These are phyloP conservation scores for Pteria penguin DNA, from an alignment of 2,888 invertebrate species.

Conservation along the genomic window DNA sequence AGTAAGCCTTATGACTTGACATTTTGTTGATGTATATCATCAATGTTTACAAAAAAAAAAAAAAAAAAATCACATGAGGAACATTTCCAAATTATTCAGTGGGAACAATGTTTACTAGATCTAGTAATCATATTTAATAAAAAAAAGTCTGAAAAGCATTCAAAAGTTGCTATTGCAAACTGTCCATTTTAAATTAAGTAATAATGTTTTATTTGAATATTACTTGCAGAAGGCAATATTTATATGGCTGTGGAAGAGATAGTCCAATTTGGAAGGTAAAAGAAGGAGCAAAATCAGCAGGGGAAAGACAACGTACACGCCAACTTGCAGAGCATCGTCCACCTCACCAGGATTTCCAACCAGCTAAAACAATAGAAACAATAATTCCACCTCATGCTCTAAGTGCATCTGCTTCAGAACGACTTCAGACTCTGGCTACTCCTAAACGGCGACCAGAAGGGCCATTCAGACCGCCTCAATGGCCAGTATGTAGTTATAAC, in stretches of 20 bases:
- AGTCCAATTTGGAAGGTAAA: constrained; percentile 61
- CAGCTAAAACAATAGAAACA: constrained; percentile 62
- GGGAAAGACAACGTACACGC: constrained; percentile 51
- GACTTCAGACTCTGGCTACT: constrained; percentile 61
- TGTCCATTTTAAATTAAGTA: not conserved
- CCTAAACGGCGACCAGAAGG: constrained; percentile 69
- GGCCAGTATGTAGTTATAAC: constrained; percentile 69
- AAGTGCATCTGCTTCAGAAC: constrained; percentile 56
- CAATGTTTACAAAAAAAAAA: no score
- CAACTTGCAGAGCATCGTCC: constrained; percentile 54
- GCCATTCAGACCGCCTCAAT: constrained; percentile 70
- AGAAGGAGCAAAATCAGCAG: constrained; percentile 47
- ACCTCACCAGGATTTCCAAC: constrained; percentile 59
- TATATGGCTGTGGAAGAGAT: constrained; percentile 63
- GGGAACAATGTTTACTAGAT: not conserved
- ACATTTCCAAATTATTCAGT: not conserved
- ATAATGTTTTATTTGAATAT: not conserved
- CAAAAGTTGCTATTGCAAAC: not conserved
- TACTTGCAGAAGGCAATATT: constrained; percentile 57
- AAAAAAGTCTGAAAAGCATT: no score
- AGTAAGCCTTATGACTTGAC: no score
- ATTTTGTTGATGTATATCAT: no score
- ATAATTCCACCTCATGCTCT: constrained; percentile 60
- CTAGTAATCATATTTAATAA: no score
- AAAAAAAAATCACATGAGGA: no score